Percentiles rank a stretch among this genome's conserved stretches.
These are phyloP conservation scores for Bufo gargarizans DNA, from an alignment of 2,113 vertebrate species.

Conservation along the genomic window DNA sequence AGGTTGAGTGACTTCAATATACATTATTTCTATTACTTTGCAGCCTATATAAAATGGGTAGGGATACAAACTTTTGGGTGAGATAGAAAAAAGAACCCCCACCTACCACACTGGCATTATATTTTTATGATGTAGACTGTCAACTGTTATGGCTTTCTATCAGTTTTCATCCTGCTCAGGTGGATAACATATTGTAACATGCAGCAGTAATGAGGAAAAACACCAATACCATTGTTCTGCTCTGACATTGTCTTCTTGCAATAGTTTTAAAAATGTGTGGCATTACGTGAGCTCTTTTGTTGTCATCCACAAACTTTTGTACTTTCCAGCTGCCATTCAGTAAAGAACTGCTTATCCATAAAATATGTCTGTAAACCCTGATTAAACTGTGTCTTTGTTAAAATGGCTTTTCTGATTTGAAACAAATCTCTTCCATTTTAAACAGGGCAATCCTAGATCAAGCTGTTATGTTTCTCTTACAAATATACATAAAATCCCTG, in stretches of 20 bases:
- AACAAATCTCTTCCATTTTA: conserved; percentile 53
- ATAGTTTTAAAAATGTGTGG: background rate
- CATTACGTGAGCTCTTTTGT: conserved; percentile 32
- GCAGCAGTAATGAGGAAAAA: background rate
- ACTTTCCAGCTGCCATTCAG: background rate
- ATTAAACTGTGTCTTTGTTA: conserved; percentile 55
- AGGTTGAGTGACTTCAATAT: too few species aligned
- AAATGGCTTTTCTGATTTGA: conserved; percentile 50
- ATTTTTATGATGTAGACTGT: background rate
- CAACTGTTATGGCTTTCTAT: background rate
- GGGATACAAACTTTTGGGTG: background rate
- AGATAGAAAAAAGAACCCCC: background rate
- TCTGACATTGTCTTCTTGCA: background rate
- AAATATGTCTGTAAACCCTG: conserved; percentile 27
- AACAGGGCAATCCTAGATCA: conserved; percentile 54
- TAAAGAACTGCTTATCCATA: conserved; percentile 45
- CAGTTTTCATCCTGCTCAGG: background rate
- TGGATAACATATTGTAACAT: conserved; percentile 23
- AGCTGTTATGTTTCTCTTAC: conserved; percentile 45
- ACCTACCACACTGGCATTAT: background rate
- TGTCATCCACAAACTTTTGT: conserved; percentile 32
- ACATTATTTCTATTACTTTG: too few species aligned
- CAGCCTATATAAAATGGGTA: too few species aligned
- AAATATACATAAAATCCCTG: conserved; percentile 42
- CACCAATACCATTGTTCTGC: background rate